A percentile compares a stretch with the other conserved stretches of the same genome.
These are phyloP conservation scores for Pristionchus entomophagus DNA, from an alignment of 2,888 invertebrate genomes.

Conservation along the genomic window DNA sequence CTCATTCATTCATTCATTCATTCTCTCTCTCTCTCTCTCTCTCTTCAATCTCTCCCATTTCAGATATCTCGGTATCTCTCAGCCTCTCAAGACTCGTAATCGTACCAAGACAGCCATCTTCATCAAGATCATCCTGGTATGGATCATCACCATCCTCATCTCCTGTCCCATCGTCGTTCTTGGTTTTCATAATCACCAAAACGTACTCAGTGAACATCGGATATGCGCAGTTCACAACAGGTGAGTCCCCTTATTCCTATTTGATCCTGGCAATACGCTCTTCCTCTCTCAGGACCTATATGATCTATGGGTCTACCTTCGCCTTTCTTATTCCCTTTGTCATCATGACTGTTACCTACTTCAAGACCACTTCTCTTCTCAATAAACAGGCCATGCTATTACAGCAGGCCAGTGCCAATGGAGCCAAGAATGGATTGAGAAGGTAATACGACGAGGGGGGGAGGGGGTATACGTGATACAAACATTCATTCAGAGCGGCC, in stretches of 20 bases:
- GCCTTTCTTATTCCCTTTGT: constrained; percentile 95
- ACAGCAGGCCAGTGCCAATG: constrained; percentile 56
- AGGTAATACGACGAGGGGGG: constrained; percentile 49
- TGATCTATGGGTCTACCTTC: constrained; percentile 86
- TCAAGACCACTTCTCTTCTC: constrained; percentile 89
- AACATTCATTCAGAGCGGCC: constrained; percentile 55
- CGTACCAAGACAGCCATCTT: constrained; percentile 85
- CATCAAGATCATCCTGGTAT: constrained; percentile 92
- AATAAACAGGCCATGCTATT: constrained; percentile 79
- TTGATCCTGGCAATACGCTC: background rate
- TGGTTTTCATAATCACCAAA: constrained; percentile 78
- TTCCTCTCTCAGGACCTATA: constrained; percentile 65
- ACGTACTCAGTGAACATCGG: constrained; percentile 76
- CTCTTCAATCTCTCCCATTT: constrained; percentile 80
- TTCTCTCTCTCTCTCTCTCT: constrained; percentile 81
- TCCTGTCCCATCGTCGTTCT: constrained; percentile 85
- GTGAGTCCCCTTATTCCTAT: constrained; percentile 9
- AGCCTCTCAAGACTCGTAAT: constrained; percentile 93
- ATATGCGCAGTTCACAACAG: constrained; percentile 77
- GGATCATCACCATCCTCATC: constrained; percentile 93
- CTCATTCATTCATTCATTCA: constrained; percentile 79
- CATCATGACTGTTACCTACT: constrained; percentile 95
- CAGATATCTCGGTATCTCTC: constrained; percentile 76
- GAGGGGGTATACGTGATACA: background rate
- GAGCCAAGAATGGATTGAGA: constrained; percentile 64